These are phyloP conservation scores for Cyclophora albipunctata DNA, from an alignment of 2,888 invertebrate species.

Conservation along the genomic window DNA sequence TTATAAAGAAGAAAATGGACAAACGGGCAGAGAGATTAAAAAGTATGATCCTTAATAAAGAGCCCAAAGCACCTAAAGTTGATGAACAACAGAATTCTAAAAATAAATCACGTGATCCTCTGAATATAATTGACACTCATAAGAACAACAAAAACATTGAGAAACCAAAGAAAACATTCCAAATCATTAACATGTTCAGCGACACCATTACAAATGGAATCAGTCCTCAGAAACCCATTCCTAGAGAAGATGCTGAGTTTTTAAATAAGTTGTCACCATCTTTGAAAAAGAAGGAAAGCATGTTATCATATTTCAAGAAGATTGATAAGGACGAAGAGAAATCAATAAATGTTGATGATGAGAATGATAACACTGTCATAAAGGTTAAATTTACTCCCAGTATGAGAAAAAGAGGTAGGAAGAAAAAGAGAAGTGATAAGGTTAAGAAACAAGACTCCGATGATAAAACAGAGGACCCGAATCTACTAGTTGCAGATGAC, in stretches of 20 bases:
- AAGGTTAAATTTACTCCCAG: slow-evolving; percentile 52
- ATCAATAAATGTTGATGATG: slow-evolving; percentile 19
- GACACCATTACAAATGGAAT: slow-evolving; percentile 23
- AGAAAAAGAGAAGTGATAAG: slow-evolving; percentile 23
- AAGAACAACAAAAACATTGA: slow-evolving; percentile 13
- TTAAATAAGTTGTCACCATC: slow-evolving; percentile 74
- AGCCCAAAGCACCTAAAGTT: slow-evolving; percentile 23
- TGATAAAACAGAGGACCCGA: slow-evolving; percentile 1
- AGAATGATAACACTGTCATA: slow-evolving; percentile 34
- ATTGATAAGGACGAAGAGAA: slow-evolving; percentile 44
- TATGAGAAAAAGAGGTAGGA: slow-evolving; percentile 41
- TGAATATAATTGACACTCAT: slow-evolving; percentile 10
- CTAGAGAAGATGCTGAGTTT: slow-evolving; percentile 62
- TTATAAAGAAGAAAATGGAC: slow-evolving; percentile 74
- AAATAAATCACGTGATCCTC: slow-evolving; percentile 9
- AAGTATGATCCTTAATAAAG: slow-evolving; percentile 50
- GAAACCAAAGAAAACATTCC: slow-evolving; percentile 28
- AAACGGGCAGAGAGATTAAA: slow-evolving; percentile 77
- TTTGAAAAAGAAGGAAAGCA: slow-evolving; percentile 74
- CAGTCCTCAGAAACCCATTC: slow-evolving; percentile 24
- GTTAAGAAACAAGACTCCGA: slow-evolving; percentile 12
- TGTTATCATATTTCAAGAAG: slow-evolving; percentile 77
- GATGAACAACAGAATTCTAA: slow-evolving; percentile 6
- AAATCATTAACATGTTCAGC: slow-evolving; percentile 43
- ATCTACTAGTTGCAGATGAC: neutral